Evolutionary conservation across 2,113 vertebrate species (phyloP).

Genomic region (Orientallactaga bullata): DNA sequence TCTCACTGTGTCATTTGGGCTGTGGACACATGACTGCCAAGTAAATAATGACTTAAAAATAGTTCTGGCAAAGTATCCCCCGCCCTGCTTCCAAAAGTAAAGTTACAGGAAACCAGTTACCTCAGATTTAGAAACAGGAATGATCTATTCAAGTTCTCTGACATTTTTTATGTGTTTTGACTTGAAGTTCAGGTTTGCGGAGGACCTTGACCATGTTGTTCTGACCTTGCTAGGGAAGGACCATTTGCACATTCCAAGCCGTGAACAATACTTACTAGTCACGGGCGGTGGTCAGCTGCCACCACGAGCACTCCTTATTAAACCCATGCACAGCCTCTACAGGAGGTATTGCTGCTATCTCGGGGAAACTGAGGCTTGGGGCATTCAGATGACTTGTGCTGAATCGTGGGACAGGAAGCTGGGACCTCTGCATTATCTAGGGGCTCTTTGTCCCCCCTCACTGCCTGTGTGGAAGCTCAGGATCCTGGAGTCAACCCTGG

Average conservation of each 20-base stretch:
- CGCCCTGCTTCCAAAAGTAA: not conserved
- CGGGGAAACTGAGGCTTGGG: not conserved
- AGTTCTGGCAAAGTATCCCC: not conserved
- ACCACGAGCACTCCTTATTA: not conserved
- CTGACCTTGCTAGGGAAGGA: not conserved
- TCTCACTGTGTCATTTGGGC: not conserved
- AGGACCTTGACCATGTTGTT: not conserved
- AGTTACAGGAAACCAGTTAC: not conserved
- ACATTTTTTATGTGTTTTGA: not conserved
- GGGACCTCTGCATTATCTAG: not conserved
- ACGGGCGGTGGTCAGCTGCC: not conserved
- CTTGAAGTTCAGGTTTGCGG: not conserved
- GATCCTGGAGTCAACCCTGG: not conserved
- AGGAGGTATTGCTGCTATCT: not conserved
- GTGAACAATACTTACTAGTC: no score
- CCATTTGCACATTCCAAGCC: not conserved
- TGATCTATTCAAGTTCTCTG: not conserved
- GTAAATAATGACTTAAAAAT: constrained; percentile 31
- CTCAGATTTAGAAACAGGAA: not conserved
- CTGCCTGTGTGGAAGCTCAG: not conserved
- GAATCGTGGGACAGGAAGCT: not conserved
- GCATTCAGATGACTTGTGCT: not conserved
- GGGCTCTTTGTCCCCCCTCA: not conserved
- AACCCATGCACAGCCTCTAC: not conserved
- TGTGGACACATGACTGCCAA: not conserved